Base-by-base conservation (phyloP, 2,113 vertebrate genomes). In the Leucopsar rothschildi region DNA sequence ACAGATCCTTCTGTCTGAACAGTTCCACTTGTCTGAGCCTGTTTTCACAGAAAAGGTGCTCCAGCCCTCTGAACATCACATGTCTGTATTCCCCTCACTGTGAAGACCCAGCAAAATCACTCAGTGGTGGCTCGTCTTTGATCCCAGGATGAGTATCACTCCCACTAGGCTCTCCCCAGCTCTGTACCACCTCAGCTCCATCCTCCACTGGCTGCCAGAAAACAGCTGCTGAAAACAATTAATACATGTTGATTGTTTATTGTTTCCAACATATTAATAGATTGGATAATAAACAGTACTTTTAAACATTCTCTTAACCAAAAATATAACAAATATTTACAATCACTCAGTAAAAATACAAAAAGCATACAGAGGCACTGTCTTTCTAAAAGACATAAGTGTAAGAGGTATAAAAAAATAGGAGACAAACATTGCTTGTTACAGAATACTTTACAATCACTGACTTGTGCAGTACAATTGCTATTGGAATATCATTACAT, bases 311-410 rank as follows among this genome's bases (percentile, higher is more conserved):
- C 98, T 99, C 97, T 99, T 99, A 98, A 99, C 99, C 98, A 99
- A 99, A 98, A 99, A 99, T 99, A 99, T 98, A 99, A 99, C 99
- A 99, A 99, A 97, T 99, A 99, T 99, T 98, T 99, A 99, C 99
- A 99, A 97, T 98, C 98, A 99, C 95, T 98, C 97, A 96, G 97
- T 99, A 99, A 98, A 99, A 99, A 98, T 98, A 99, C 98, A 99
- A 99, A 99, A 99, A 98, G 98, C 98, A 97, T 99, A 99, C 98
- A 98, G 98, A 98, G 98, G 98, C 98, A 98, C 90, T 98, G 99
- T 99, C 99, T 99, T 99, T 99, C 98, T 99, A 98, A 99, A 99
- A 99, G 99, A 99, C 99, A 98, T 99, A 99, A 99, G 98, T 98
- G 96, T 98, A 97, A 98, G 98, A 98, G 98, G 98, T 98, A 99